Percentiles rank a stretch among this genome's conserved stretches.
These are phyloP conservation scores for Tribolium madens DNA, from an alignment of 1,140 invertebrate genomes.

Conservation along the genomic window DNA sequence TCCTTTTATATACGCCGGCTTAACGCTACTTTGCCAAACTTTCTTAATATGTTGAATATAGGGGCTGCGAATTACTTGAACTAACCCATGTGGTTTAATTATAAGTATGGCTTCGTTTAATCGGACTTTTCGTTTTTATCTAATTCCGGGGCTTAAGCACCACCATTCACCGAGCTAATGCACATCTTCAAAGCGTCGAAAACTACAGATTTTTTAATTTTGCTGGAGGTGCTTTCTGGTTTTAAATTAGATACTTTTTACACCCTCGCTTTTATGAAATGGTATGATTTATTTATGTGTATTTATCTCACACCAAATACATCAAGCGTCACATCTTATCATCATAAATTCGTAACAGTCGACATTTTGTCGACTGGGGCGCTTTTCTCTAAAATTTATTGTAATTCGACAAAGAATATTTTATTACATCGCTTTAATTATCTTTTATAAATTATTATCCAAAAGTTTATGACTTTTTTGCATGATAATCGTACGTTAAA, in stretches of 20 bases:
- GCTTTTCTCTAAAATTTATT: conserved; percentile 7
- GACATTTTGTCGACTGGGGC: conserved; percentile 4
- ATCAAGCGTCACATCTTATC: conserved; percentile 28
- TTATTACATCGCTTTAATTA: background rate
- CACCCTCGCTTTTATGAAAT: background rate
- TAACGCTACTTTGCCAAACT: conserved; percentile 37
- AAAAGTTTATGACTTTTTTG: conserved; percentile 19
- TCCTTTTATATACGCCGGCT: conserved; percentile 36
- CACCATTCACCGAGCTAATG: too few relatives aligned
- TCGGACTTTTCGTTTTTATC: background rate
- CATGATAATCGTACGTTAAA: conserved; percentile 22
- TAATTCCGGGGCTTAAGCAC: background rate
- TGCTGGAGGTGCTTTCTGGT: background rate
- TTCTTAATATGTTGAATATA: conserved; percentile 39
- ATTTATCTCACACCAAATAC: conserved; percentile 33
- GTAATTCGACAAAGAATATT: conserved; percentile 11
- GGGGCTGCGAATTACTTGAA: conserved; percentile 29
- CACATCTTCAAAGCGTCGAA: too few relatives aligned
- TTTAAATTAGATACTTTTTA: background rate
- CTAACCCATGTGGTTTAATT: conserved; percentile 31
- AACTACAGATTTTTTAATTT: background rate
- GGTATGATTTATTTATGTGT: conserved; percentile 31
- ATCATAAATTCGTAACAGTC: conserved; percentile 13
- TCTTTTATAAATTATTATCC: conserved; percentile 6
- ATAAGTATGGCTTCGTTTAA: conserved; percentile 7